phyloP scores from a whole-genome alignment of 2,888 invertebrate species.

The Pyrocoelia pectoralis region DNA sequence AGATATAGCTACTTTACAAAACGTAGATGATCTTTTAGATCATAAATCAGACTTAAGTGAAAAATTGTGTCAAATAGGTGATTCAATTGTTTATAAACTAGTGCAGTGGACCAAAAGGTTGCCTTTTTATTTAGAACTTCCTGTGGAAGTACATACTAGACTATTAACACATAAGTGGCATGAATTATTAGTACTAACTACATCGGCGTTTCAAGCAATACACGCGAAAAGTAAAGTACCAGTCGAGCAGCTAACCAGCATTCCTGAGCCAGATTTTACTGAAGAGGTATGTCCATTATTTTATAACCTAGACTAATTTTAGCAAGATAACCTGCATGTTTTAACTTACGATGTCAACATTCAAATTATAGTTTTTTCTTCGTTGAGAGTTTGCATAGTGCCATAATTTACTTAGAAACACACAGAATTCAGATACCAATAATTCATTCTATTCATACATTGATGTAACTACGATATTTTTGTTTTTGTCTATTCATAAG shows the following conservation, averaged over 20 bases:
- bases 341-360: too few species aligned
- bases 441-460: too few species aligned
- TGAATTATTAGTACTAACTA: conserved; percentile 91
- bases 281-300: conserved; percentile 73
- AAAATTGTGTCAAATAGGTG: conserved; percentile 94
- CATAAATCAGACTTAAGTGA: conserved; percentile 91
- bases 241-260: conserved; percentile 49
- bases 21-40: conserved; percentile 88
- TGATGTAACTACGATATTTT: too few species aligned
- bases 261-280: conserved; percentile 79
- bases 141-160: conserved; percentile 94
- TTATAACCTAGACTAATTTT: too few species aligned
- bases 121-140: conserved; percentile 96
- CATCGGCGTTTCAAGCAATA: conserved; percentile 93
- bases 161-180: conserved; percentile 98
- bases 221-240: conserved; percentile 61
- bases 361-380: too few species aligned
- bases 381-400: too few species aligned
- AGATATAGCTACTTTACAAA: conserved; percentile 91
- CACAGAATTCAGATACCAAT: too few species aligned
- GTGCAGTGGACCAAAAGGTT: conserved; percentile 99
- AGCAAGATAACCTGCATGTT: too few species aligned
- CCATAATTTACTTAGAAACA: too few species aligned
- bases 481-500: too few species aligned
- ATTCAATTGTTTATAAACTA: conserved; percentile 97